Evolutionary conservation across 2,888 invertebrate genomes (phyloP).

Genomic region (Pediacus dermestoides): DNA sequence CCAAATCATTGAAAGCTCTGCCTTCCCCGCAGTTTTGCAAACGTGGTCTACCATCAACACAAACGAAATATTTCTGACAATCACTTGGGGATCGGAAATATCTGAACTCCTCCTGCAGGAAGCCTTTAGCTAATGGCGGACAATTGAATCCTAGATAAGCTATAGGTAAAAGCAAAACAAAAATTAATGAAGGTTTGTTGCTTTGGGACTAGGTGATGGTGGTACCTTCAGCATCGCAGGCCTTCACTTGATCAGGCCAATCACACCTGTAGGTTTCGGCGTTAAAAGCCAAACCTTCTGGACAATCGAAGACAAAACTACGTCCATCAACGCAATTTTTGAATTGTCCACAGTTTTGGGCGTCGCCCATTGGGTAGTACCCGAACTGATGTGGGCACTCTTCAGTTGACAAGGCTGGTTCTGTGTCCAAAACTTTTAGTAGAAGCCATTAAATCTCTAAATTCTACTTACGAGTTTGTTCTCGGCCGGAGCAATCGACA

Average conservation of each 20-base stretch:
- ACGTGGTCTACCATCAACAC: slow-evolving; percentile 70
- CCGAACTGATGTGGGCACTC: slow-evolving; percentile 83
- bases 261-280: slow-evolving; percentile 73
- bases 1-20: slow-evolving; percentile 72
- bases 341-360: slow-evolving; percentile 70
- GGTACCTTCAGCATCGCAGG: slow-evolving; percentile 82
- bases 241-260: slow-evolving; percentile 80
- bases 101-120: slow-evolving; percentile 50
- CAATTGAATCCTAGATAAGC: slow-evolving; percentile 78
- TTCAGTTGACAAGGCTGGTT: slow-evolving; percentile 67
- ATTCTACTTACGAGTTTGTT: slow-evolving; percentile 65
- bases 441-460: slow-evolving; percentile 2
- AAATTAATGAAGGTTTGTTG: neutral
- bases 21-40: slow-evolving; percentile 73
- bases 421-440: too few species aligned
- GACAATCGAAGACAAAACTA: slow-evolving; percentile 69
- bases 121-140: slow-evolving; percentile 57
- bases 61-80: slow-evolving; percentile 77
- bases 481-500: slow-evolving; percentile 69
- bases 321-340: slow-evolving; percentile 79
- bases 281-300: slow-evolving; percentile 70
- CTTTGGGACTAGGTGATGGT: too few species aligned
- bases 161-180: slow-evolving; percentile 44
- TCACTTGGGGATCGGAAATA: slow-evolving; percentile 60
- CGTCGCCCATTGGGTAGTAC: slow-evolving; percentile 69